Conservation (phyloP, 2,888 invertebrate genomes). For the Terebella lapidaria region DNA sequence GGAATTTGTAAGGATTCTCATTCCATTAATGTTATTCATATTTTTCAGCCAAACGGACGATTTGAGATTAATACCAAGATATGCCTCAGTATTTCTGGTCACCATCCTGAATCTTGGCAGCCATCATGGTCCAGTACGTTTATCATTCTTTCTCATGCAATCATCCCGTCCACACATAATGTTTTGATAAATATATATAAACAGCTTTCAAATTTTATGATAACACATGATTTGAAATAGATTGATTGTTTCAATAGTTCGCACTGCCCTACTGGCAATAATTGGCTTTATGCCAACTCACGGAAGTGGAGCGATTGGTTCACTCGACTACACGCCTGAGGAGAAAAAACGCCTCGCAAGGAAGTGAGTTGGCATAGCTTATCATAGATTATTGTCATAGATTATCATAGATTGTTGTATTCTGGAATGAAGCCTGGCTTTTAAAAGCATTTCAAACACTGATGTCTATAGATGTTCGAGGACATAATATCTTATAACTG, state of each 20-base stretch:
- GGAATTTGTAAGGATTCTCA: no score
- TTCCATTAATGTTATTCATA: neutral
- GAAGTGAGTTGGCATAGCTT: slow-evolving; percentile 57
- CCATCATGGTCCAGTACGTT: slow-evolving; percentile 83
- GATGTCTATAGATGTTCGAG: no score
- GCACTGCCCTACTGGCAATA: slow-evolving; percentile 83
- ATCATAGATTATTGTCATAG: neutral
- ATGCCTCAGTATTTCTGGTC: slow-evolving; percentile 88
- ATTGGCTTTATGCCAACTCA: slow-evolving; percentile 91
- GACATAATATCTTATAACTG: no score
- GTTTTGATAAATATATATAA: neutral
- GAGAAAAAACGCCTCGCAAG: slow-evolving; percentile 76
- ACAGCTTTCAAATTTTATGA: neutral
- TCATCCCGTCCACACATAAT: neutral
- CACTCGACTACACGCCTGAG: slow-evolving; percentile 79
- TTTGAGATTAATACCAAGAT: slow-evolving; percentile 92
- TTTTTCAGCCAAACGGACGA: slow-evolving; percentile 78
- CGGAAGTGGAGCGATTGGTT: slow-evolving; percentile 84
- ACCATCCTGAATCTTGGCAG: slow-evolving; percentile 97
- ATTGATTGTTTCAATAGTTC: slow-evolving; percentile 60
- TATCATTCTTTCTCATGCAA: neutral
- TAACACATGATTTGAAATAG: no score
- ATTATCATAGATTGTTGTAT: neutral
- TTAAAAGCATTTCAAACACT: neutral
- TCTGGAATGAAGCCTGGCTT: neutral